A percentile compares a stretch with the other conserved stretches of the same genome.
These are phyloP conservation scores for Rhagonycha fulva DNA, from an alignment of 2,888 invertebrate species.

Conservation along the genomic window DNA sequence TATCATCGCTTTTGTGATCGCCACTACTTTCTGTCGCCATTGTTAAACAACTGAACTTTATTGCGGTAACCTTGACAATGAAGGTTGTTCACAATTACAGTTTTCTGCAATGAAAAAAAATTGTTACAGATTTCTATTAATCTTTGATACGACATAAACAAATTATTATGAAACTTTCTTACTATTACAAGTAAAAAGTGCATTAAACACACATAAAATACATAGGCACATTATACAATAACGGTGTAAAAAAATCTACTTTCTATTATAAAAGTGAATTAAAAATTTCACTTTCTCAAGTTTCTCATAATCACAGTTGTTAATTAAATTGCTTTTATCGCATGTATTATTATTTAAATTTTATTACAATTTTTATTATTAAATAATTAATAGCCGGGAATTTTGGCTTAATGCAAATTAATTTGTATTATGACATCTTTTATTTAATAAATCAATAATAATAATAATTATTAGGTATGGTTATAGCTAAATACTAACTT, in stretches of 20 bases:
- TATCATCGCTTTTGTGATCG: constrained; percentile 22
- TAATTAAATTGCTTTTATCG: constrained; percentile 8
- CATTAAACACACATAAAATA: neutral
- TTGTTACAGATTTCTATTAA: neutral
- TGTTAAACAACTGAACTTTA: constrained; percentile 13
- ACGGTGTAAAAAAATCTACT: constrained; percentile 15
- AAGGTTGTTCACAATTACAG: neutral
- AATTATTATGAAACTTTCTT: neutral
- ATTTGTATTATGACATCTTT: neutral
- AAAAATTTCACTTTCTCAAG: constrained; percentile 24
- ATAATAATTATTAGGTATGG: no score
- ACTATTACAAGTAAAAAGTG: constrained; percentile 2
- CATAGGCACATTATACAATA: constrained; percentile 5
- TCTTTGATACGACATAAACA: neutral
- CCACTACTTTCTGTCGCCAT: constrained; percentile 33
- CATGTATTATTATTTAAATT: neutral
- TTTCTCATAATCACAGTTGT: constrained; percentile 24
- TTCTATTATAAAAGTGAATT: constrained; percentile 11
- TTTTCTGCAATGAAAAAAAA: neutral
- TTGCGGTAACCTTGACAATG: constrained; percentile 15
- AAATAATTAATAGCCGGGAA: neutral
- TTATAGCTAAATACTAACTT: no score
- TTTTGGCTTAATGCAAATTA: neutral
- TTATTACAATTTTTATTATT: neutral
- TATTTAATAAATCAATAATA: no score